Evolutionary conservation across 2,888 invertebrate genomes (phyloP), one percentile per base, ranked within the genome.

Genomic region (Pyrgus malvae): DNA sequence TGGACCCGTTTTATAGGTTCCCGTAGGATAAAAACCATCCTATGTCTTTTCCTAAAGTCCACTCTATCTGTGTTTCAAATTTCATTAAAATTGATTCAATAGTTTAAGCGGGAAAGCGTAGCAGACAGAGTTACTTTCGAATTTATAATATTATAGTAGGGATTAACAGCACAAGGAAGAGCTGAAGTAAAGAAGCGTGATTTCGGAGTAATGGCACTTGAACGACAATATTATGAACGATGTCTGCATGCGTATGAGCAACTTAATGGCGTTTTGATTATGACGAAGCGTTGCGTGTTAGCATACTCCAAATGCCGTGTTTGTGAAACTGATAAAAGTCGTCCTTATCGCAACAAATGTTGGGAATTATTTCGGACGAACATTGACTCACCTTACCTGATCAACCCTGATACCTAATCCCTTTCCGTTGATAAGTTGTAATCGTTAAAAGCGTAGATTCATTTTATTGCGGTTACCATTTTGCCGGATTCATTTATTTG

Each of bases 221-320:
- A 2, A 3, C 8, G 2, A 27, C 6, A 8, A 31, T n/a, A n/a
- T 11, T 11, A 1, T 12, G 31, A 31, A 12, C 31, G 11, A 11
- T 5, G 12, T 31, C 3, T 1, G n/a, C 11, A 2, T 35, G 3
- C 2, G 40, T n/a, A 61, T 54, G 62, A 55, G 58, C 63, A 65
- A 63, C 68, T 70, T 72, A 74, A 74, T 72, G 77, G 71, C 68
- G 76, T 77, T 77, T 78, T 77, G 78, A 80, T 82, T 76, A 80
- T 78, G 80, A 76, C 69, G 72, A 76, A 75, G 74, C 73, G 72
- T 68, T 25, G 29, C 17, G 25, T 85, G 83, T 88, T 85, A 80
- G 80, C 81, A 70, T 82, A 83, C 82, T 87, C 86, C 78, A 85
- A 83, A 85, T 86, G 76, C 65, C 64, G 65, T 83, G 85, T 88